Evolutionary conservation across 1,140 invertebrate genomes (phyloP).

Genomic region (Mercenaria mercenaria): DNA sequence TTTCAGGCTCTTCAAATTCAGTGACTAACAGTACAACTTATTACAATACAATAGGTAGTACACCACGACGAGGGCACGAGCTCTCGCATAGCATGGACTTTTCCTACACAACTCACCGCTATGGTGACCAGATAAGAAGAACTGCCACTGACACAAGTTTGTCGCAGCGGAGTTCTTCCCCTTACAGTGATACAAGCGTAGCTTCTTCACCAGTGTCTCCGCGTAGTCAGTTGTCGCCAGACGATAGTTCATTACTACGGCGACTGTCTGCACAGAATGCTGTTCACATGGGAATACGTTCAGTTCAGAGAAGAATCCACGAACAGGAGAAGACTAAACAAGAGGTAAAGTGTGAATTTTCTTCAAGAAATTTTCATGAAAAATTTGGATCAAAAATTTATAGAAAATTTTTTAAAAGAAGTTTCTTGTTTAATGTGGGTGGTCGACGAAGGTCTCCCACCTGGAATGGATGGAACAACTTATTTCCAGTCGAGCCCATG

Average conservation of each 20-base stretch:
- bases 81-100: slow-evolving; percentile 82
- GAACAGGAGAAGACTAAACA: slow-evolving; percentile 84
- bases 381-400: background rate
- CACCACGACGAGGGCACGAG: slow-evolving; percentile 73
- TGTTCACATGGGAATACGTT: slow-evolving; percentile 83
- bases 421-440: too few species aligned
- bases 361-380: background rate
- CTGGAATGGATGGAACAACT: too few species aligned
- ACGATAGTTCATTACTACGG: slow-evolving; percentile 73
- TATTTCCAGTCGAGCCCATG: too few species aligned
- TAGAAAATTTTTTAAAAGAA: background rate
- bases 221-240: slow-evolving; percentile 62
- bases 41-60: slow-evolving; percentile 70
- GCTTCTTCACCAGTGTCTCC: slow-evolving; percentile 45
- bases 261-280: slow-evolving; percentile 79
- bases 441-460: too few species aligned
- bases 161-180: slow-evolving; percentile 71
- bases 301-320: slow-evolving; percentile 81
- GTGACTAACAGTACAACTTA: slow-evolving; percentile 51
- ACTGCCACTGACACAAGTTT: slow-evolving; percentile 83
- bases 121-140: slow-evolving; percentile 74
- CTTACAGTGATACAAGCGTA: slow-evolving; percentile 62
- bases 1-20: slow-evolving; percentile 59
- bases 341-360: too few species aligned
- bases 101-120: slow-evolving; percentile 69